A percentile compares a stretch with the other conserved stretches of the same genome.
These are phyloP conservation scores for Rhincodon typus DNA, from an alignment of 2,797 vertebrate species.

Conservation along the genomic window DNA sequence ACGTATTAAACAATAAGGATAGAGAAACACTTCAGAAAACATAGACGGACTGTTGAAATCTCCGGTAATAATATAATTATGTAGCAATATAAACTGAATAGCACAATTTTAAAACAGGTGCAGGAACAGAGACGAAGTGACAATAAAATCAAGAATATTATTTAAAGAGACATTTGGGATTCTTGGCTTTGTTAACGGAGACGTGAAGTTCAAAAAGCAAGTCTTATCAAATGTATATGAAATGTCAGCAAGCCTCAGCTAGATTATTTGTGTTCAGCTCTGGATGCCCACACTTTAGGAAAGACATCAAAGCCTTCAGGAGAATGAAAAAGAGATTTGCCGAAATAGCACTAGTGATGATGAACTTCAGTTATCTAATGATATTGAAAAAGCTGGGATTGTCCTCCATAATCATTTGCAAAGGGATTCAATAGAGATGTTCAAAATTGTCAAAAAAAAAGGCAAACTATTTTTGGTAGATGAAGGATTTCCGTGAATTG, in stretches of 20 bases:
- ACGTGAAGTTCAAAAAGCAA: neutral
- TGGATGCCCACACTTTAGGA: neutral
- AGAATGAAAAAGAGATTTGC: neutral
- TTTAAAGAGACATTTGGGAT: neutral
- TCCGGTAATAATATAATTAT: neutral
- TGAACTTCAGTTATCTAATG: neutral
- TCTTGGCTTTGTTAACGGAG: neutral
- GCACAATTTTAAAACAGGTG: neutral
- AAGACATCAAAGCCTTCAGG: neutral
- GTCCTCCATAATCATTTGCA: neutral
- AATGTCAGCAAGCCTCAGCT: neutral
- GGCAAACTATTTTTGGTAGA: neutral
- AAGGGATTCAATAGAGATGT: neutral
- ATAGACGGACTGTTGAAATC: neutral
- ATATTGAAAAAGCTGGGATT: neutral
- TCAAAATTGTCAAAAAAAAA: neutral
- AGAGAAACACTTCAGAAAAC: neutral
- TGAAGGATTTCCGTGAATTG: neutral
- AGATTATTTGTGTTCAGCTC: neutral
- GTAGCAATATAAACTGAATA: neutral
- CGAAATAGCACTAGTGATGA: neutral
- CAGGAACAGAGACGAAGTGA: neutral
- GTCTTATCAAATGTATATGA: neutral
- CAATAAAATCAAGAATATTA: neutral
- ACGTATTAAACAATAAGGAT: neutral